These are phyloP conservation scores for Noturus placidus DNA, from an alignment of 2,113 vertebrate species.

Conservation along the genomic window DNA sequence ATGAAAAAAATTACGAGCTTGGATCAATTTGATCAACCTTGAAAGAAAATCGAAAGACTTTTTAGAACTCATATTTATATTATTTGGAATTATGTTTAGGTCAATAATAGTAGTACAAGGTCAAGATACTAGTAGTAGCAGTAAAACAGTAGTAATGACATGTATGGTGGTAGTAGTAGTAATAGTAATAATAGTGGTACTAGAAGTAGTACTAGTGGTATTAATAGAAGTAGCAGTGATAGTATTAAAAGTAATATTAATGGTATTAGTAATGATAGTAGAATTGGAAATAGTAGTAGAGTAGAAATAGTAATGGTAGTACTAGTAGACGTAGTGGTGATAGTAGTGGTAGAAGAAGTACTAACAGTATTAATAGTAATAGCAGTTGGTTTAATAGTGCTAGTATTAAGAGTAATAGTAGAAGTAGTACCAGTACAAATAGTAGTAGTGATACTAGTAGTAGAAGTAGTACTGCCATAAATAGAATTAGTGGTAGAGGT, in stretches of 20 bases:
- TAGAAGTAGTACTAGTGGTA: background rate
- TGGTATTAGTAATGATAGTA: background rate
- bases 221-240: background rate
- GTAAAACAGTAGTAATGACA: too few relatives aligned
- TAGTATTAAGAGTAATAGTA: too few relatives aligned
- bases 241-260: background rate
- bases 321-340: background rate
- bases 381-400: too few relatives aligned
- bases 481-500: too few relatives aligned
- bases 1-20: background rate
- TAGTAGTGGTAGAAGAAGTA: too few relatives aligned
- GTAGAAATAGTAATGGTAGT: too few relatives aligned
- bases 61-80: background rate
- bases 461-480: too few relatives aligned
- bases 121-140: too few relatives aligned
- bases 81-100: too few relatives aligned
- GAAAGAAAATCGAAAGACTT: background rate
- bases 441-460: too few relatives aligned
- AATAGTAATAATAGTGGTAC: background rate
- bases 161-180: background rate
- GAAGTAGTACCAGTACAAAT: too few relatives aligned
- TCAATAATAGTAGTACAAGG: background rate
- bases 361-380: too few relatives aligned
- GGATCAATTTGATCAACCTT: background rate
- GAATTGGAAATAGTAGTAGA: background rate